Percentiles rank a stretch among this genome's conserved stretches.
Conservation (phyloP, 2,888 invertebrate genomes). For the Trichogramma dendrolimi region DNA sequence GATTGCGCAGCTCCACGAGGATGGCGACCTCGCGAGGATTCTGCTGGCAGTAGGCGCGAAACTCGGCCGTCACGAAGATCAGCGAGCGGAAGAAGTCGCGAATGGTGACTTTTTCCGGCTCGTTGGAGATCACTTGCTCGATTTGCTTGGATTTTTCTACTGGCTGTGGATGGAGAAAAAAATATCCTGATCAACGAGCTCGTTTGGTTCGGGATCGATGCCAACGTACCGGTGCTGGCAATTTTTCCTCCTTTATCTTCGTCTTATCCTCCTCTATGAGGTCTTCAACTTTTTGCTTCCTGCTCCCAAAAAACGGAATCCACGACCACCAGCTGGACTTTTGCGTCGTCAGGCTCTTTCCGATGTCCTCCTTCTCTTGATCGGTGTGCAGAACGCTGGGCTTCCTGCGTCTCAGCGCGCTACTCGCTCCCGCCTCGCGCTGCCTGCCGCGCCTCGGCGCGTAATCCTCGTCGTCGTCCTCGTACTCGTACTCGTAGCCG, state of each 20-base stretch:
- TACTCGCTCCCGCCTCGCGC: neutral
- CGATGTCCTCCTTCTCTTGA: conserved; percentile 38
- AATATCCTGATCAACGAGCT: neutral
- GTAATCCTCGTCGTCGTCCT: conserved; percentile 34
- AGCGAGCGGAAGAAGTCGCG: conserved; percentile 38
- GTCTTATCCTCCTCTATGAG: conserved; percentile 34
- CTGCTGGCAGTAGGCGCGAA: conserved; percentile 56
- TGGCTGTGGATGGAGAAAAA: neutral
- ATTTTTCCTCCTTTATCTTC: conserved; percentile 37
- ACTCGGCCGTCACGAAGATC: conserved; percentile 44
- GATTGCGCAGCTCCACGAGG: conserved; percentile 60
- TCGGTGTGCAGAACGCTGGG: conserved; percentile 38
- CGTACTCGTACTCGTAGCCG: conserved; percentile 21
- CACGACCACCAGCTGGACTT: conserved; percentile 39
- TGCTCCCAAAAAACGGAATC: conserved; percentile 37
- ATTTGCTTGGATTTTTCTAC: too few species aligned
- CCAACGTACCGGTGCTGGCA: neutral
- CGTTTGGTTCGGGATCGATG: neutral
- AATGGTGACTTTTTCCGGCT: conserved; percentile 33
- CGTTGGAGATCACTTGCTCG: neutral
- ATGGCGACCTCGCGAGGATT: conserved; percentile 58
- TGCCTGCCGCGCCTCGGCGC: conserved; percentile 28
- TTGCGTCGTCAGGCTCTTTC: conserved; percentile 39
- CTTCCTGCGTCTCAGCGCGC: conserved; percentile 35
- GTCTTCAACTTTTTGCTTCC: conserved; percentile 38